Evolutionary conservation across 2,888 invertebrate species (phyloP), one percentile per base, ranked within the genome.

Genomic region (Chesias legatella): DNA sequence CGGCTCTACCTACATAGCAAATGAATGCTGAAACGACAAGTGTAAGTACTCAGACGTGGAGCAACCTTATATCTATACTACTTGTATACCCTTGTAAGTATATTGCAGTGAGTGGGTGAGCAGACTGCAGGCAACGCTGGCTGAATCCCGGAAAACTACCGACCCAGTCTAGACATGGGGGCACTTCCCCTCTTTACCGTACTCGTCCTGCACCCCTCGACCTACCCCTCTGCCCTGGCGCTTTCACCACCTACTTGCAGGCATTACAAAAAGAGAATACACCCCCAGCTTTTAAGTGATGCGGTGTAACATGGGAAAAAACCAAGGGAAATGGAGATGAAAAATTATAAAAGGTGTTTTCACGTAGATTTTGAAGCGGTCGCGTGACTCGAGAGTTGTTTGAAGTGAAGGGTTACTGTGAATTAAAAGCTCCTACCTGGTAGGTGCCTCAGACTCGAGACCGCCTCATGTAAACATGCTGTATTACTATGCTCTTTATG

Each of bases 91-190:
- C 56, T 62, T 63, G 67, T 73, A 72, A 68, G 57, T 73, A 78
- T 61, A 76, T 65, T 83, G 83, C 84, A 81, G 76, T 79, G 84
- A 84, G 85, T 85, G 84, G 84, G 82, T 82, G 79, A 83, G 67
- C 76, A 74, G 76, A 81, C 84, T 86, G 86, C 86, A 85, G 83
- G 73, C 82, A 82, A 80, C 80, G 79, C 78, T 74, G 78, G 66
- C 80, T 83, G 86, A 84, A 88, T 84, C 86, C 86, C 80, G 88
- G 88, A 88, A 85, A 88, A 88, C 89, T 88, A 86, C 85, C 88
- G 88, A 89, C 89, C 88, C 88, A 88, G 88, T 89, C 88, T 88
- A 88, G 89, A 88, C 88, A 72, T 81, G 88, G 86, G 82, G 88
- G 86, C 85, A 83, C 71, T 78, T 79, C 82, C 81, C 84, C 80